These are phyloP conservation scores for Amphilophus citrinellus DNA, from an alignment of 2,113 vertebrate genomes.

Conservation along the genomic window DNA sequence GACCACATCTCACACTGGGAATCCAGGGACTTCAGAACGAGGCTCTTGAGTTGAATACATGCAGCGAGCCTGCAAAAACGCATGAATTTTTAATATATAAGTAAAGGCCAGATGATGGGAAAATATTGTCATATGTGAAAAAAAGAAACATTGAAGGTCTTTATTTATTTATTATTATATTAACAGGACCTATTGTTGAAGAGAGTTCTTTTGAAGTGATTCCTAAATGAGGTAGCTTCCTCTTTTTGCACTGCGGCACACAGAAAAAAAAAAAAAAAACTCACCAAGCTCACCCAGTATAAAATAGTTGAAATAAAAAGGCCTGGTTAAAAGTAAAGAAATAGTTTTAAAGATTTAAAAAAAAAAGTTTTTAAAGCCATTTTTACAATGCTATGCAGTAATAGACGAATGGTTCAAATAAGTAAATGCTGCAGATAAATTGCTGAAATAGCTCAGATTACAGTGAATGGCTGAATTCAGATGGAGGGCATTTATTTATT, in stretches of 20 bases:
- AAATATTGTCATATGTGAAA: background rate
- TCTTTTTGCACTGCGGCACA: background rate
- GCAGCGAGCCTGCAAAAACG: background rate
- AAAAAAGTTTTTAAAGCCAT: background rate
- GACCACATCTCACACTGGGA: background rate
- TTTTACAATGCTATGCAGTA: background rate
- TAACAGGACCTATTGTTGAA: no score
- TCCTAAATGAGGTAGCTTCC: no score
- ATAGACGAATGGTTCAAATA: background rate
- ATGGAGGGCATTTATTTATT: no score
- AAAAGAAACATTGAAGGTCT: background rate
- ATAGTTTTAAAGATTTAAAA: background rate
- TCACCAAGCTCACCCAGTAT: background rate
- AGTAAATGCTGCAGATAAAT: background rate
- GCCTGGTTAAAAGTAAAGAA: background rate
- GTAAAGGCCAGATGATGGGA: constrained; percentile 11
- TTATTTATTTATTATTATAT: background rate
- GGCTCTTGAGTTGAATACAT: background rate
- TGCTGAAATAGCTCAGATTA: background rate
- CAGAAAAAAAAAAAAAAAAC: no score
- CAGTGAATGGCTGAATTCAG: background rate
- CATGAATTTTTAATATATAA: constrained; percentile 5
- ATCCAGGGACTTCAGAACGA: background rate
- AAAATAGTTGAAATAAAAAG: background rate
- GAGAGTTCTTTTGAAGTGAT: no score